Evolutionary conservation across 2,113 vertebrate species (phyloP).

Genomic region (Buteo buteo): DNA sequence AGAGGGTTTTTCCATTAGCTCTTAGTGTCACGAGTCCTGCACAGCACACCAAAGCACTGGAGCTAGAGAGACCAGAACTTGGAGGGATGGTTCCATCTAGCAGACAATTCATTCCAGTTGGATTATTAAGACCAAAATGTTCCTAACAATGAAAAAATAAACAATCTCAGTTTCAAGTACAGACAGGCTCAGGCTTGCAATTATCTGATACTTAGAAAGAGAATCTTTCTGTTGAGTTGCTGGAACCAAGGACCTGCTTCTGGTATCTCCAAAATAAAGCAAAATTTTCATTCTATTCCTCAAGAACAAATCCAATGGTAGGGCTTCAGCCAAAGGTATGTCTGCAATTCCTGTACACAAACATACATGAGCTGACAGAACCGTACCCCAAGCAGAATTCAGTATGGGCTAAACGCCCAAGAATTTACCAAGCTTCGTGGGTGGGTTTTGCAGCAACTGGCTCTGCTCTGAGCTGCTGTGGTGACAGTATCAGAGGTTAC

Average conservation of each 20-base stretch:
- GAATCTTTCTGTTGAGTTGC: slow-evolving; percentile 33
- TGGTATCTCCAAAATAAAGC: slow-evolving; percentile 32
- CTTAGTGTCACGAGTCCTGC: slow-evolving; percentile 86
- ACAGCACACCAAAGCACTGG: slow-evolving; percentile 94
- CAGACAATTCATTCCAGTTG: slow-evolving; percentile 89
- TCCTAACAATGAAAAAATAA: slow-evolving; percentile 78
- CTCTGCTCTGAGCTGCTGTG: background rate
- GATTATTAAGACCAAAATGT: slow-evolving; percentile 77
- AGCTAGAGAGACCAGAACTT: slow-evolving; percentile 93
- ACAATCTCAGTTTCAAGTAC: slow-evolving; percentile 48
- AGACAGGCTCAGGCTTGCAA: slow-evolving; percentile 61
- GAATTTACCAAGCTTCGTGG: slow-evolving; percentile 45
- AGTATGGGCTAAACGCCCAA: background rate
- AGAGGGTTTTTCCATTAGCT: slow-evolving; percentile 84
- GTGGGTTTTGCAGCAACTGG: slow-evolving; percentile 41
- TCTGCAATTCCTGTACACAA: slow-evolving; percentile 4
- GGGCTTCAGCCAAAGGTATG: slow-evolving; percentile 37
- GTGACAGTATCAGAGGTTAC: background rate
- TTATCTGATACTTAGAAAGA: slow-evolving; percentile 66
- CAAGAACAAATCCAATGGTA: slow-evolving; percentile 14
- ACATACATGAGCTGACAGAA: background rate
- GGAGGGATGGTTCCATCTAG: slow-evolving; percentile 92
- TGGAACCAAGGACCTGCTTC: slow-evolving; percentile 50
- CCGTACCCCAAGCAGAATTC: background rate
- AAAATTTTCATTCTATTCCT: background rate